phyloP scores from a whole-genome alignment of 2,113 vertebrate genomes.

The Polypterus bichir region DNA sequence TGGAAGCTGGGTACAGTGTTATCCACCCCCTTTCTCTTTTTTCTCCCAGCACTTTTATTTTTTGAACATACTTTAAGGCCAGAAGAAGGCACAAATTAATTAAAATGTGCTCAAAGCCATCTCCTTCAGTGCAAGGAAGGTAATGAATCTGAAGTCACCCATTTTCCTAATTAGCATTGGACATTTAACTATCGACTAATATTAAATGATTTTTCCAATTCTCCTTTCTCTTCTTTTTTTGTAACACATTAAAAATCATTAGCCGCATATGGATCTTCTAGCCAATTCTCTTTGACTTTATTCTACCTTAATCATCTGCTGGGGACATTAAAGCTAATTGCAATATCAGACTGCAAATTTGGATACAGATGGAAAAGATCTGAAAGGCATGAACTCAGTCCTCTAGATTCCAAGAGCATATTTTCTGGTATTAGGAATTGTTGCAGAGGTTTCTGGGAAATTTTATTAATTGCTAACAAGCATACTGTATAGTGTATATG shows the following conservation, averaged over 20 bases:
- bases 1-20: too few relatives aligned
- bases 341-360: neutral
- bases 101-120: too few relatives aligned
- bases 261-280: neutral
- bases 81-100: too few relatives aligned
- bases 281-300: neutral
- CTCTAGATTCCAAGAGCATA: neutral
- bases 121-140: neutral
- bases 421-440: neutral
- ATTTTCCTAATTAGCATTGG: neutral
- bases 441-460: too few relatives aligned
- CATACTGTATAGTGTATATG: too few relatives aligned
- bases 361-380: slow-evolving; percentile 1
- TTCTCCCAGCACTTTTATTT: too few relatives aligned
- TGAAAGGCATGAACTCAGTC: slow-evolving; percentile 4
- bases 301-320: neutral
- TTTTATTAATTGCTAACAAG: too few relatives aligned
- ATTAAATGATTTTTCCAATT: neutral
- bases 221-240: too few relatives aligned
- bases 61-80: too few relatives aligned
- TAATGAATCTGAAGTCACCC: neutral
- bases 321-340: slow-evolving; percentile 3
- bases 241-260: neutral
- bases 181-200: neutral
- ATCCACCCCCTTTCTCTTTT: too few relatives aligned